Evolutionary conservation across 2,797 vertebrate genomes (phyloP).

Genomic region (Anabas testudineus): DNA sequence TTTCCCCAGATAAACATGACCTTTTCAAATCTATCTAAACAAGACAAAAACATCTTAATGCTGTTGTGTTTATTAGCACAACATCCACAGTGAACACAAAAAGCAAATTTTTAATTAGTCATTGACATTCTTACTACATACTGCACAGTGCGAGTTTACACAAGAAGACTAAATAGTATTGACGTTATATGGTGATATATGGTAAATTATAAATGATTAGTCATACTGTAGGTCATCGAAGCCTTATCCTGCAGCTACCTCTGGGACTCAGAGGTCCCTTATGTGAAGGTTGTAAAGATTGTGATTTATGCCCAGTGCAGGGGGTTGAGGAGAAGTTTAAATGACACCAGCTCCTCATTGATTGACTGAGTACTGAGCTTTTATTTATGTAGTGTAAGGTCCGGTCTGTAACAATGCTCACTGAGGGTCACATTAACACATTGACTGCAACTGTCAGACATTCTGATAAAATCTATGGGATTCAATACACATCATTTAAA

Average conservation of each 20-base stretch:
- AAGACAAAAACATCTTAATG: no score
- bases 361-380: not conserved
- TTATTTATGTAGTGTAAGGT: not conserved
- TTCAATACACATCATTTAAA: no score
- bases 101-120: not conserved
- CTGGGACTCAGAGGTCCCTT: constrained; percentile 15
- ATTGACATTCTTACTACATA: not conserved
- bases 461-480: not conserved
- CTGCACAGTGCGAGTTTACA: not conserved
- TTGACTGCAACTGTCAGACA: no score
- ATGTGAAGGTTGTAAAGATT: constrained; percentile 6
- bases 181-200: constrained; percentile 33
- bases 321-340: not conserved
- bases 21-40: no score
- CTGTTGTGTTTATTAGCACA: no score
- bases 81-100: no score
- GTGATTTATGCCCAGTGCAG: not conserved
- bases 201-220: constrained; percentile 51
- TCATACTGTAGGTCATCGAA: constrained; percentile 28
- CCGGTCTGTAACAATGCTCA: no score
- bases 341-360: not conserved
- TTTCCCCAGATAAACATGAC: no score
- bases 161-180: constrained; percentile 16
- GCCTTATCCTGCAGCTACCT: constrained; percentile 24
- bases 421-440: no score